Conservation (phyloP, 2,888 invertebrate species). For the Argyresthia albistria region DNA sequence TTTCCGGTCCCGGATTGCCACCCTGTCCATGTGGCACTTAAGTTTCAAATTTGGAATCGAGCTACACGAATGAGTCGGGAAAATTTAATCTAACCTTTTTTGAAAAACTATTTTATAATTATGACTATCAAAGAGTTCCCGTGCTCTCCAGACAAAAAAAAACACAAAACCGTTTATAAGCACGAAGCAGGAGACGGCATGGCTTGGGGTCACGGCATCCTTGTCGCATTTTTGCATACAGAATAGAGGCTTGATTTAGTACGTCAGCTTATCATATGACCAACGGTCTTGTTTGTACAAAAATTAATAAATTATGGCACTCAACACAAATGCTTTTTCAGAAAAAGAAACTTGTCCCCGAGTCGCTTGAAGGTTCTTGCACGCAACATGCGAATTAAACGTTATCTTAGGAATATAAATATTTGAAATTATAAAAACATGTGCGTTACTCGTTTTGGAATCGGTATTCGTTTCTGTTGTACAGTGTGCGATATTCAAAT, state of each 20-base stretch:
- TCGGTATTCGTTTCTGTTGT: too few relatives aligned
- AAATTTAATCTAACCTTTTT: constrained; percentile 14
- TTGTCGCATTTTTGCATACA: constrained; percentile 63
- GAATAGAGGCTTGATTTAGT: constrained; percentile 52
- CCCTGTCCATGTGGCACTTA: constrained; percentile 6
- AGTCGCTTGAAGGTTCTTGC: too few relatives aligned
- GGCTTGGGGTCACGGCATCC: constrained; percentile 59
- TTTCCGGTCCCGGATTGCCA: constrained; percentile 7
- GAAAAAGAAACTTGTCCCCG: too few relatives aligned
- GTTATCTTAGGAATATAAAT: too few relatives aligned
- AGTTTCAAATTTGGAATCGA: background rate
- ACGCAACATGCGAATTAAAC: too few relatives aligned
- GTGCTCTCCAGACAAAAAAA: constrained; percentile 38
- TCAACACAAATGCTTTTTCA: too few relatives aligned
- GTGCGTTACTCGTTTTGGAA: too few relatives aligned
- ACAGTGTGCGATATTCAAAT: too few relatives aligned
- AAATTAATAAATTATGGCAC: too few relatives aligned
- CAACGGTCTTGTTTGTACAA: background rate
- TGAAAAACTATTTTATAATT: constrained; percentile 28
- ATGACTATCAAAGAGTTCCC: constrained; percentile 29
- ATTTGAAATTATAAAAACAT: too few relatives aligned
- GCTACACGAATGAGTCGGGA: constrained; percentile 6
- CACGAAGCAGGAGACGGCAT: constrained; percentile 41
- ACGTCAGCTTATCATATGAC: constrained; percentile 30
- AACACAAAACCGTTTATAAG: constrained; percentile 53